phyloP scores from a whole-genome alignment of 2,888 invertebrate genomes.

The Platynereis dumerilii region DNA sequence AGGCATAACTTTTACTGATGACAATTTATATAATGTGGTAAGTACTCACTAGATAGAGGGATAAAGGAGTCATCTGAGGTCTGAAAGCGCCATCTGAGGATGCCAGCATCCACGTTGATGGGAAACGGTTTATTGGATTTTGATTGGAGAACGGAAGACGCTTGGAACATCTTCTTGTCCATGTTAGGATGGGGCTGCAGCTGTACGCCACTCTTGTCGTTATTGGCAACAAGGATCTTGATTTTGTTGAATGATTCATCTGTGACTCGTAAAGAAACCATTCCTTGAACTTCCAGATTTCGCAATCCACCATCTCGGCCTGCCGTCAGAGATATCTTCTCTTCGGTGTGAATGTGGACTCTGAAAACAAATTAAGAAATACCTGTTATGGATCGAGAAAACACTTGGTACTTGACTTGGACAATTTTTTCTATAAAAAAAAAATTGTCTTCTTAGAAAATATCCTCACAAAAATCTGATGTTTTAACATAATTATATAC shows the following conservation, averaged over 20 bases:
- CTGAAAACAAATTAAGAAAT: slow-evolving; percentile 66
- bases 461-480: no score
- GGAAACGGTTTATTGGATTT: slow-evolving; percentile 97
- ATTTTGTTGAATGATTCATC: slow-evolving; percentile 89
- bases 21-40: no score
- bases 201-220: slow-evolving; percentile 82
- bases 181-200: slow-evolving; percentile 97
- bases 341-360: slow-evolving; percentile 88
- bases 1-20: no score
- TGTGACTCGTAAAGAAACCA: slow-evolving; percentile 85
- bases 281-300: slow-evolving; percentile 86
- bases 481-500: no score
- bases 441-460: no score
- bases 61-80: slow-evolving; percentile 83
- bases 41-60: slow-evolving; percentile 81
- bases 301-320: slow-evolving; percentile 96
- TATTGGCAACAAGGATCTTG: slow-evolving; percentile 81
- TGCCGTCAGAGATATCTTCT: slow-evolving; percentile 83
- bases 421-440: no score
- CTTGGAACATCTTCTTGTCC: slow-evolving; percentile 92
- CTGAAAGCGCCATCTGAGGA: slow-evolving; percentile 93
- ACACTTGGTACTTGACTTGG: no score
- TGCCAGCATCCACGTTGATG: slow-evolving; percentile 92
- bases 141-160: slow-evolving; percentile 79
- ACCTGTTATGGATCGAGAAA: no score